Percentiles rank a stretch among this genome's conserved stretches.
Conservation (phyloP, 2,113 vertebrate species). For the Protomyctophum bolini region DNA sequence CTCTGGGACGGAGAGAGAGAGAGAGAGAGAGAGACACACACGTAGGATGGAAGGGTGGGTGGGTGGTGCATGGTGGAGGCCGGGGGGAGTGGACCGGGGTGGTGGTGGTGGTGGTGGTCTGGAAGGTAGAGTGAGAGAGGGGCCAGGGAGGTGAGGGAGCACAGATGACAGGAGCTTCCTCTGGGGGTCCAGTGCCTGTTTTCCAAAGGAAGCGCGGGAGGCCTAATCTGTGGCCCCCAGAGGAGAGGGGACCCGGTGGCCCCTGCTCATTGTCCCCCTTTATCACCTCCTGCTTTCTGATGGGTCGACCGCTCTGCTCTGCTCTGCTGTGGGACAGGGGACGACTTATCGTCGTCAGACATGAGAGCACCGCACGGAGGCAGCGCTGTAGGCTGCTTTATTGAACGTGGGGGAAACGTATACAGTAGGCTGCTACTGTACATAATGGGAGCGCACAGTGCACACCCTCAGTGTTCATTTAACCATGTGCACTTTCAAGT, state of each 20-base stretch:
- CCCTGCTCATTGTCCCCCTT: constrained; percentile 87
- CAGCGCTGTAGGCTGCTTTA: background rate
- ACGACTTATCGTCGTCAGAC: constrained; percentile 54
- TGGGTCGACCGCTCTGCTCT: no score
- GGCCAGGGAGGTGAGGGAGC: constrained; percentile 91
- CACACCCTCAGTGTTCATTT: no score
- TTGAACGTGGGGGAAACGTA: constrained; percentile 2
- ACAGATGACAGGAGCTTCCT: constrained; percentile 83
- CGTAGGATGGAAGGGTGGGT: background rate
- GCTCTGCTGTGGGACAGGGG: no score
- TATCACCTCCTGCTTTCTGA: constrained; percentile 75
- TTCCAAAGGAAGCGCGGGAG: constrained; percentile 88
- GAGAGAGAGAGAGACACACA: constrained; percentile 2
- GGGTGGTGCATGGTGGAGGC: no score
- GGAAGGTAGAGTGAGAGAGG: constrained; percentile 65
- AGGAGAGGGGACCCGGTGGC: constrained; percentile 78
- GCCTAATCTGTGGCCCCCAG: constrained; percentile 86
- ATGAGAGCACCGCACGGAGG: constrained; percentile 31
- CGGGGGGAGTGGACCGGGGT: constrained; percentile 84
- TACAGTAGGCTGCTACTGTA: background rate
- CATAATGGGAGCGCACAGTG: background rate
- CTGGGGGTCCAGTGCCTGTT: constrained; percentile 80
- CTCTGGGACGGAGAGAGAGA: constrained; percentile 48
- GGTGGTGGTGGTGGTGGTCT: constrained; percentile 73
- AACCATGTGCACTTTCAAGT: no score